Base-by-base conservation (phyloP, 2,113 vertebrate species). In the Fulica atra region DNA sequence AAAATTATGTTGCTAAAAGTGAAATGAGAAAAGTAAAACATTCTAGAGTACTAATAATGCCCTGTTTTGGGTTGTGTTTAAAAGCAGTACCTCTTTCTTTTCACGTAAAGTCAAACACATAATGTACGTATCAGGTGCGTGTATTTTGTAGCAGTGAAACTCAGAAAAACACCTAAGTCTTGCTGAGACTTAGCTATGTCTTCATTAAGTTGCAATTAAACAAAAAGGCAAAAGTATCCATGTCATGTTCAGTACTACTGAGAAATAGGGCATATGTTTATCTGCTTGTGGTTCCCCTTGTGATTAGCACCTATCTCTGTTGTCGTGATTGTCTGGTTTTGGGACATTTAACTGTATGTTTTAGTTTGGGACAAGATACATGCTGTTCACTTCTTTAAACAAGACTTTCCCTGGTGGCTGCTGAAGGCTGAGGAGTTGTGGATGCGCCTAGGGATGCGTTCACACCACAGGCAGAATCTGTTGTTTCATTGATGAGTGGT, bases 191-290 rank as follows among this genome's bases (percentile, higher is more conserved):
- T 83, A 56, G 63, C 35, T 81, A 1, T 48, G 16, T 86, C 53
- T 92, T 71, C 53, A 71, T 88, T 59, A 54, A 82, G 33, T 31
- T 81, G 44, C 91, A 72, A 50, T 85, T 91, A 88, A 79, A n/a
- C 20, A 69, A 68, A 51, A 72, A 77, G 53, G 36, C 38, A 74
- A 40, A 78, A 48, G 26, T 33, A 54, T 86, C 80, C n/a, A 56
- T 54, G 44, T 38, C 7, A 1, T 77, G 46, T 40, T 95, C 5
- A 16, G n/a, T 73, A 16, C 13, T 88, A 24, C 48, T 81, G 60
- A 77, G 82, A 95, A 69, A 59, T 46, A 63, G 35, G 48, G 15
- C 38, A 56, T 70, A 10, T 5, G 11, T 38, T 63, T 71, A 76
- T 44, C n/a, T 68, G 35, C 44, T 74, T 81, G 79, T 74, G 65